Conservation (phyloP, 2,888 invertebrate species). For the Vanessa cardui region DNA sequence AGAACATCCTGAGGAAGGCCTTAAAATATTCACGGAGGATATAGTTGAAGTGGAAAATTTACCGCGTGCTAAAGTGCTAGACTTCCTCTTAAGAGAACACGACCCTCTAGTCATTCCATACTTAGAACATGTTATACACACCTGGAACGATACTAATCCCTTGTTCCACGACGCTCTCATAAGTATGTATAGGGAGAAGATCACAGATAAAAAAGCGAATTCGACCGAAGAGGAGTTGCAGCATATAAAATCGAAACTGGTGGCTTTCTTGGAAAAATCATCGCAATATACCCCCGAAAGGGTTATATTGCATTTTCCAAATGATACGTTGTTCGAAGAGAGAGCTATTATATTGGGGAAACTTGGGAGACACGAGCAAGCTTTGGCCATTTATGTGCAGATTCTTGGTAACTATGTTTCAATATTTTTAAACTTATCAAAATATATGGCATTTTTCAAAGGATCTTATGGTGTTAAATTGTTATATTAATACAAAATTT, state of each 20-base stretch:
- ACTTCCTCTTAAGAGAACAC: slow-evolving; percentile 92
- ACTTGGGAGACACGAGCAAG: slow-evolving; percentile 95
- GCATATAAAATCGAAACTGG: slow-evolving; percentile 82
- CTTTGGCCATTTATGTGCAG: slow-evolving; percentile 95
- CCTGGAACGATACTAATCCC: slow-evolving; percentile 93
- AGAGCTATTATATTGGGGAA: slow-evolving; percentile 96
- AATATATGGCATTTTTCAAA: neutral
- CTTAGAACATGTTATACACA: slow-evolving; percentile 95
- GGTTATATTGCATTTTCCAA: slow-evolving; percentile 93
- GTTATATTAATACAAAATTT: too few species aligned
- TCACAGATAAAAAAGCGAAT: slow-evolving; percentile 67
- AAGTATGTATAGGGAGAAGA: slow-evolving; percentile 93
- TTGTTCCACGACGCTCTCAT: slow-evolving; percentile 95
- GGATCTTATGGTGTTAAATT: too few species aligned
- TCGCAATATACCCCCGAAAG: slow-evolving; percentile 92
- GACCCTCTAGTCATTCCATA: slow-evolving; percentile 94
- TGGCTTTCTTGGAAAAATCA: slow-evolving; percentile 92
- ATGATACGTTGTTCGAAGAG: slow-evolving; percentile 93
- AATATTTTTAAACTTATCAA: neutral
- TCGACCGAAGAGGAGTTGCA: slow-evolving; percentile 66
- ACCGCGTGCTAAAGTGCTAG: slow-evolving; percentile 93
- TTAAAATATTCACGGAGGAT: slow-evolving; percentile 94
- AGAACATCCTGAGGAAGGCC: slow-evolving; percentile 93
- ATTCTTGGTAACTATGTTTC: slow-evolving; percentile 83
- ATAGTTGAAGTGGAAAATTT: slow-evolving; percentile 93